phyloP scores from a whole-genome alignment of 1,140 invertebrate genomes.

The Elymnias hypermnestra region DNA sequence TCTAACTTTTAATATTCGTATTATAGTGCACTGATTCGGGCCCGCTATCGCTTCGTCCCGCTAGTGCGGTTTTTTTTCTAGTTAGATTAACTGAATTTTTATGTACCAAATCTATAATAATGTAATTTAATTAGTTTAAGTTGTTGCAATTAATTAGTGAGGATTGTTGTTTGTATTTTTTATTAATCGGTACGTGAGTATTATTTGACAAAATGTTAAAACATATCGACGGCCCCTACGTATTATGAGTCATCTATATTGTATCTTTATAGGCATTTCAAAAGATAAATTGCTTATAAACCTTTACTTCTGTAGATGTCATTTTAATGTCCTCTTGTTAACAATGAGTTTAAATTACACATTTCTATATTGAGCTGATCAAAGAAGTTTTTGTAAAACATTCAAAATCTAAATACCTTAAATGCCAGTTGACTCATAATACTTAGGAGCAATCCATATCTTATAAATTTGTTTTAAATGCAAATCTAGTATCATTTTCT shows the following conservation, averaged over 20 bases:
- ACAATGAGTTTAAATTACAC: too few relatives aligned
- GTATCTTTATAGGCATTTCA: too few relatives aligned
- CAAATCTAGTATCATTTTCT: slow-evolving; percentile 3
- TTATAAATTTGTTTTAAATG: slow-evolving; percentile 18
- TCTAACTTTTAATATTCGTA: slow-evolving; percentile 67
- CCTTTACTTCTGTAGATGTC: too few relatives aligned
- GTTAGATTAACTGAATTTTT: slow-evolving; percentile 70
- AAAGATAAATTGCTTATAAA: too few relatives aligned
- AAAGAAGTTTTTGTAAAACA: too few relatives aligned
- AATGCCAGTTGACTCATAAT: too few relatives aligned
- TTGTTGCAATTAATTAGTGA: slow-evolving; percentile 66
- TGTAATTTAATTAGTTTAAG: slow-evolving; percentile 65
- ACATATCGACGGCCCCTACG: slow-evolving; percentile 48
- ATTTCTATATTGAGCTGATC: too few relatives aligned
- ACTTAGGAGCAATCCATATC: too few relatives aligned
- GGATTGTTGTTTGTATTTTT: slow-evolving; percentile 69
- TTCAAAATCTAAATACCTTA: too few relatives aligned
- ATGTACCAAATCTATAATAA: slow-evolving; percentile 70
- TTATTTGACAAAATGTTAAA: slow-evolving; percentile 30
- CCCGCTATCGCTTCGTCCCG: slow-evolving; percentile 43
- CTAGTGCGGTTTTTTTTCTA: slow-evolving; percentile 54
- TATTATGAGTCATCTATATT: too few relatives aligned
- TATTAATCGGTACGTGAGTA: slow-evolving; percentile 31
- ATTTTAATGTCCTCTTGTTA: too few relatives aligned
- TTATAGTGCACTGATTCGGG: slow-evolving; percentile 55